phyloP scores from a whole-genome alignment of 1,140 invertebrate species.

The Drosophila albomicans region DNA sequence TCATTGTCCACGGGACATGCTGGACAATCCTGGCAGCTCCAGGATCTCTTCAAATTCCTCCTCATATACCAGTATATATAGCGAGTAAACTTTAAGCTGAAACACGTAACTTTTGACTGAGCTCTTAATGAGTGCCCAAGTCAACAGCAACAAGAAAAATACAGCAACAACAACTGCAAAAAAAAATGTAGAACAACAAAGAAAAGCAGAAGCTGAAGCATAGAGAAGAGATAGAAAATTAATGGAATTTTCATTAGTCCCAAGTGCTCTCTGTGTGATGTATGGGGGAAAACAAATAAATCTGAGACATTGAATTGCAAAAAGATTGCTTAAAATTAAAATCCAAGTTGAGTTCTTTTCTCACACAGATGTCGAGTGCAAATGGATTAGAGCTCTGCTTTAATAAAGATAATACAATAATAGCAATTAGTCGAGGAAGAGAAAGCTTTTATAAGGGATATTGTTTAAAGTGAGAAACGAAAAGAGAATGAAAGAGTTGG shows the following conservation, averaged over 20 bases:
- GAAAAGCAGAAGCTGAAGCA: constrained; percentile 11
- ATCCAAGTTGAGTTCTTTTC: background rate
- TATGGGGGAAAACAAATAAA: background rate
- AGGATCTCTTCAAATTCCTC: background rate
- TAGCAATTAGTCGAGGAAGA: too few species aligned
- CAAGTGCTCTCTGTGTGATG: constrained; percentile 1
- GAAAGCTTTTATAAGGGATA: too few species aligned
- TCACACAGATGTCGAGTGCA: too few species aligned
- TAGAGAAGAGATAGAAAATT: constrained; percentile 1
- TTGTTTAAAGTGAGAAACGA: too few species aligned
- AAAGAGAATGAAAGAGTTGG: too few species aligned
- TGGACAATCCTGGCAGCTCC: background rate
- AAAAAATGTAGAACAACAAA: constrained; percentile 7
- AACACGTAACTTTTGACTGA: constrained; percentile 63
- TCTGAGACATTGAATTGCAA: background rate
- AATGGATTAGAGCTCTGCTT: too few species aligned
- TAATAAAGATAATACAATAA: too few species aligned
- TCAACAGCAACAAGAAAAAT: constrained; percentile 32
- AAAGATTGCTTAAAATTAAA: background rate
- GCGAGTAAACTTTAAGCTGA: constrained; percentile 37
- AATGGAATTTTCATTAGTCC: constrained; percentile 44
- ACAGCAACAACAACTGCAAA: constrained; percentile 6
- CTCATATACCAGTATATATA: background rate
- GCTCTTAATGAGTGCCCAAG: constrained; percentile 57
- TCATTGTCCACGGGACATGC: constrained; percentile 35